phyloP scores from a whole-genome alignment of 1,140 invertebrate genomes.

The Drosophila willistoni region DNA sequence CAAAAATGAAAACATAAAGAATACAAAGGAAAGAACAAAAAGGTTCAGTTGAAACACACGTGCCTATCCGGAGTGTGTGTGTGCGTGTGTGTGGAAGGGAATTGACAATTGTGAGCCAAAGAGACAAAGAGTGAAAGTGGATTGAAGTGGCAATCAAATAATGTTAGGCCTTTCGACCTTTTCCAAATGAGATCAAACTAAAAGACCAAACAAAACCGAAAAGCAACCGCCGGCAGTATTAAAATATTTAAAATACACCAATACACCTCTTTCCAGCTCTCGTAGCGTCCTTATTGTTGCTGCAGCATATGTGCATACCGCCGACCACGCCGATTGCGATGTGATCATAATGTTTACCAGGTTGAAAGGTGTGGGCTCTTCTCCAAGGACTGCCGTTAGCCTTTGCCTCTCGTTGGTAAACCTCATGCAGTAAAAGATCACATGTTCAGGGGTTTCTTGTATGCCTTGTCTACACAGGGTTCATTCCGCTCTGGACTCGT shows the following conservation, averaged over 20 bases:
- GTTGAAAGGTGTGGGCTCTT: too few species aligned
- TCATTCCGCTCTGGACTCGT: too few species aligned
- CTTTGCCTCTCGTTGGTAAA: too few species aligned
- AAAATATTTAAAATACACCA: slow-evolving; percentile 52
- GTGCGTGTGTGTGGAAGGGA: slow-evolving; percentile 50
- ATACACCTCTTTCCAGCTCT: too few species aligned
- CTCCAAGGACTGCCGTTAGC: too few species aligned
- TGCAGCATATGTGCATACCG: too few species aligned
- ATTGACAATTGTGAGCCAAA: slow-evolving; percentile 40
- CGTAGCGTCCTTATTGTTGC: too few species aligned
- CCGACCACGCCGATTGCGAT: too few species aligned
- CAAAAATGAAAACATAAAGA: slow-evolving; percentile 18
- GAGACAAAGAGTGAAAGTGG: not conserved
- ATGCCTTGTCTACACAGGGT: too few species aligned
- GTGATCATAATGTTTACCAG: too few species aligned
- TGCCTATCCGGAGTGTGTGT: slow-evolving; percentile 29
- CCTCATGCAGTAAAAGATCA: too few species aligned
- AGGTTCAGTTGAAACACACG: slow-evolving; percentile 36
- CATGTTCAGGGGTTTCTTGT: too few species aligned
- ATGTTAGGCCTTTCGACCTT: slow-evolving; percentile 27
- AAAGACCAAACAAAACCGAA: slow-evolving; percentile 27
- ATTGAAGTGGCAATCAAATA: slow-evolving; percentile 16
- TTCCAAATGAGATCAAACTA: slow-evolving; percentile 54
- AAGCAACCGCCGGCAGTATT: slow-evolving; percentile 47
- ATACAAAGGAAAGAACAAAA: slow-evolving; percentile 28